These are phyloP conservation scores for Poeciliopsis prolifica DNA, from an alignment of 2,113 vertebrate species.

Conservation along the genomic window DNA sequence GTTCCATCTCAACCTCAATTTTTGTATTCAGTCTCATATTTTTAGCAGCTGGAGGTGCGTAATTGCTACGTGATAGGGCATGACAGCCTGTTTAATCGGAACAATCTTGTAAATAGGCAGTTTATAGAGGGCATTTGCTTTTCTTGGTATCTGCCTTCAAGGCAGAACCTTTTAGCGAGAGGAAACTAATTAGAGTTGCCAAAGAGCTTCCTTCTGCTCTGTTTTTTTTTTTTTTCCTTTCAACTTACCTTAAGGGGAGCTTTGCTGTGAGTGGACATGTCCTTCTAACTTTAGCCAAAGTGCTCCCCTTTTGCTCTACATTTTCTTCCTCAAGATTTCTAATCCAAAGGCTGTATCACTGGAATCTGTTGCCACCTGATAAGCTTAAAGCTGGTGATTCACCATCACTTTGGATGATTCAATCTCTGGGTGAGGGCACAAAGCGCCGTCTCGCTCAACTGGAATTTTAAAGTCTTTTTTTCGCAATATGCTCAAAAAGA, in stretches of 20 bases:
- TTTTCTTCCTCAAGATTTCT: constrained; percentile 18
- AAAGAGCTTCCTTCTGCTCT: constrained; percentile 27
- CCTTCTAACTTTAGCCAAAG: constrained; percentile 4
- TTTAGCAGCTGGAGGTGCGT: constrained; percentile 66
- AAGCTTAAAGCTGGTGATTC: constrained; percentile 50
- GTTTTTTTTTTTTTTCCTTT: background rate
- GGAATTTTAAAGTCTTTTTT: constrained; percentile 38
- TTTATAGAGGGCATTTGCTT: constrained; percentile 35
- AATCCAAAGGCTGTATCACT: constrained; percentile 39
- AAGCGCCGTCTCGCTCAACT: constrained; percentile 34
- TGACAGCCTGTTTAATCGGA: constrained; percentile 55
- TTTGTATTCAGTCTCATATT: constrained; percentile 63
- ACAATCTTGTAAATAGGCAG: constrained; percentile 35
- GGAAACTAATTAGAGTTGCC: constrained; percentile 25
- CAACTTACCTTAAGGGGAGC: constrained; percentile 14
- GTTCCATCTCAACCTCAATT: constrained; percentile 35
- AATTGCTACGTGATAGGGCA: constrained; percentile 44
- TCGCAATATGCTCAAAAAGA: constrained; percentile 38
- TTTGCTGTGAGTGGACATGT: constrained; percentile 9
- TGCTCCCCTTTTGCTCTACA: background rate
- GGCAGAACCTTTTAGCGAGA: constrained; percentile 9
- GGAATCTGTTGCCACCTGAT: constrained; percentile 49
- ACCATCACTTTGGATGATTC: constrained; percentile 63
- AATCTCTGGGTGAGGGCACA: constrained; percentile 46
- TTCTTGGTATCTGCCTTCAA: constrained; percentile 28